A percentile compares a stretch with the other conserved stretches of the same genome.
Evolutionary conservation across 2,888 invertebrate species (phyloP).

Genomic region (Sminthurinus aureus): DNA sequence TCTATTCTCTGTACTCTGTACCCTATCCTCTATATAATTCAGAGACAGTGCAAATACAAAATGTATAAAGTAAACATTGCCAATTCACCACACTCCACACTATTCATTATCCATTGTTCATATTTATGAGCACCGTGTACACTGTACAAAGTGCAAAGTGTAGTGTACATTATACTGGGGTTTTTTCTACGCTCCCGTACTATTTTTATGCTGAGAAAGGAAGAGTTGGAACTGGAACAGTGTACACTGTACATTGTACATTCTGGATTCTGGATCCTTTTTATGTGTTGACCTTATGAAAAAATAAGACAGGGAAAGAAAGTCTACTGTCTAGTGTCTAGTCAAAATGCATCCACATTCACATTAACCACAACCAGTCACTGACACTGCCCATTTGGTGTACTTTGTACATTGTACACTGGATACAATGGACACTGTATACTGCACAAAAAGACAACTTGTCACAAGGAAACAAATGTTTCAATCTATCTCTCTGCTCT

Average conservation of each 20-base stretch:
- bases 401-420: no score
- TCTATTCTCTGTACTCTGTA: neutral
- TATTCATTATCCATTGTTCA: neutral
- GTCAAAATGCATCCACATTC: no score
- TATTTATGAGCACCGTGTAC: neutral
- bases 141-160: no score
- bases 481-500: constrained; percentile 26
- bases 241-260: neutral
- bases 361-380: no score
- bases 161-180: no score
- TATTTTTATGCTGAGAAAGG: neutral
- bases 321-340: neutral
- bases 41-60: neutral
- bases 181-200: no score
- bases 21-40: no score
- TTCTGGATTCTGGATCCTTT: no score
- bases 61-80: neutral
- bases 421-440: no score
- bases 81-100: neutral
- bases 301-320: no score
- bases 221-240: neutral
- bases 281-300: no score
- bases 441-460: neutral
- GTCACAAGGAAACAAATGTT: constrained; percentile 26
- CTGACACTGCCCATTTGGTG: no score